Evolutionary conservation across 2,113 vertebrate species (phyloP), one percentile per base, ranked within the genome.

Genomic region (human (Homo sapiens)): DNA sequence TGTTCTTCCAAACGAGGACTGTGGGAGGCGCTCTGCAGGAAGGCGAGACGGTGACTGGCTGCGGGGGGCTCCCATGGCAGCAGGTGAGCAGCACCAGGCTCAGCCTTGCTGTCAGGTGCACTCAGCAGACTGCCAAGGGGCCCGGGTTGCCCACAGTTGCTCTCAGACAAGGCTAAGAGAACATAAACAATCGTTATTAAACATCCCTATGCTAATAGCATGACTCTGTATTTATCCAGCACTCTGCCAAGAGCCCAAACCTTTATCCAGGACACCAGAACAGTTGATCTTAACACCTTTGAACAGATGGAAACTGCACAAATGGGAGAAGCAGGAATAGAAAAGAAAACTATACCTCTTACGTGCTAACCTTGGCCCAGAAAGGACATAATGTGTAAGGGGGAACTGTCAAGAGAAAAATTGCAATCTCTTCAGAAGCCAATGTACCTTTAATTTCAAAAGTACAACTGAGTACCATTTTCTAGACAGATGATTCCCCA

Each of bases 361-460:
- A 2, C 7, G 90, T 0, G 55, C 96, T 97, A 73, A 94, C 96
- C 95, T 88, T 94, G 97, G 97, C 97, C 90, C 97, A 91, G 94
- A 89, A 97, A 98, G 92, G 96, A 97, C 84, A 57, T 98, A 96
- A 97, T 48, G 96, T 72, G 93, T 57, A 88, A 59, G 50, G 52
- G 72, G 59, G 85, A 97, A 87, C 80, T 81, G 85, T 96, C 97
- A 81, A 72, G 97, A 97, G 98, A 76, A 95, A 95, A 95, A 97
- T 61, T 70, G 23, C 85, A 79, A 45, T 97, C 95, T 96, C 95
- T 96, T 96, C 96, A 50, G 96, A 93, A 97, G 97, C 93, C 96
- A 96, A 84, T 95, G 97, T 97, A 96, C 98, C 98, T 98, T 97
- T 98, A 97, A 98, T 98, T 98, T 96, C 96, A 98, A 97, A 98